Percentiles rank a stretch among this genome's conserved stretches.
phyloP scores from a whole-genome alignment of 2,888 invertebrate species.

The Elmis aenea region DNA sequence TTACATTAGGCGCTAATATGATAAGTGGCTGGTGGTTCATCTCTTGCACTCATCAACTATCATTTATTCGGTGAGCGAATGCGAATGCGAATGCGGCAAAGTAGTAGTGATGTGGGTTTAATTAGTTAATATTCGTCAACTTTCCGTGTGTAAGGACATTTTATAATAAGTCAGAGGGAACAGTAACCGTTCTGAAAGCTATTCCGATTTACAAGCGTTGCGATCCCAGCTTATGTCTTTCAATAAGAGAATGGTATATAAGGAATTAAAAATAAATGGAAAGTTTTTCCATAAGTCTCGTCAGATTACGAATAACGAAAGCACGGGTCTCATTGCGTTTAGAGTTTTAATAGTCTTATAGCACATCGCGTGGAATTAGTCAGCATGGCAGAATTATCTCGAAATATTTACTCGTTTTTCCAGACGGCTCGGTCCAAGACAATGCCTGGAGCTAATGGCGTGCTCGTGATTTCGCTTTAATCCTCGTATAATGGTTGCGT shows the following conservation, averaged over 20 bases:
- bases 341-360: slow-evolving; percentile 49
- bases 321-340: slow-evolving; percentile 46
- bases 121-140: too few relatives aligned
- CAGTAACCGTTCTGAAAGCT: too few relatives aligned
- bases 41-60: too few relatives aligned
- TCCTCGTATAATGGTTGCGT: slow-evolving; percentile 51
- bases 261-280: slow-evolving; percentile 50
- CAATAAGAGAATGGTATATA: slow-evolving; percentile 48
- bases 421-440: slow-evolving; percentile 49
- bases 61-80: too few relatives aligned
- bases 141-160: too few relatives aligned
- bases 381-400: slow-evolving; percentile 38
- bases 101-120: too few relatives aligned
- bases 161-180: too few relatives aligned
- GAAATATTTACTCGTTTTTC: slow-evolving; percentile 50
- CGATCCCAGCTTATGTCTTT: slow-evolving; percentile 37
- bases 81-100: too few relatives aligned
- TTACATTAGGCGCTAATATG: too few relatives aligned
- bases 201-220: too few relatives aligned
- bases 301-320: slow-evolving; percentile 49
- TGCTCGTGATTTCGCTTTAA: slow-evolving; percentile 48
- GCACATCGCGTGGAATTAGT: slow-evolving; percentile 46
- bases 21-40: too few relatives aligned
- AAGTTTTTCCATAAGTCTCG: slow-evolving; percentile 49
- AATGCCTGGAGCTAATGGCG: slow-evolving; percentile 38